Conservation (phyloP, 1,140 invertebrate genomes). For the Drosophila arizonae region DNA sequence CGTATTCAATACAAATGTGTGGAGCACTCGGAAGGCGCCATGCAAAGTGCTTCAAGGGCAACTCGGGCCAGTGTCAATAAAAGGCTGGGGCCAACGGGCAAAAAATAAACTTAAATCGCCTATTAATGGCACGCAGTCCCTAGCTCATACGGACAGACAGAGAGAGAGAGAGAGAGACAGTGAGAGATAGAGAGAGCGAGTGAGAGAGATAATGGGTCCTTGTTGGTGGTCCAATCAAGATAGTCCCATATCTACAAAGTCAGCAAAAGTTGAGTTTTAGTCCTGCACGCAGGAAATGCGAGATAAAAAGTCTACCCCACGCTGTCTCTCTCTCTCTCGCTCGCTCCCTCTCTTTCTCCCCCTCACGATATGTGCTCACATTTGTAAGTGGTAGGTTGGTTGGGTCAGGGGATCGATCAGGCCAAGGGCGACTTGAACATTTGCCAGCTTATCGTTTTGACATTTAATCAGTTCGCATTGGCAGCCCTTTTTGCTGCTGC, state of each 20-base stretch:
- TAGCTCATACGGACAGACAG: too few relatives aligned
- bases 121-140: slow-evolving; percentile 58
- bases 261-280: slow-evolving; percentile 67
- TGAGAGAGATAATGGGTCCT: not conserved
- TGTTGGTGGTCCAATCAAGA: slow-evolving; percentile 31
- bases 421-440: not conserved
- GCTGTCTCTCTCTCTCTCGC: not conserved
- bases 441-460: slow-evolving; percentile 48
- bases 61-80: slow-evolving; percentile 60
- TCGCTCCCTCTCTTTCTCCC: slow-evolving; percentile 4
- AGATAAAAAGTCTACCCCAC: slow-evolving; percentile 33
- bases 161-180: not conserved
- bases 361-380: not conserved
- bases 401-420: too few relatives aligned
- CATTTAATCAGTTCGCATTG: slow-evolving; percentile 50
- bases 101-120: slow-evolving; percentile 78
- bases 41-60: slow-evolving; percentile 9
- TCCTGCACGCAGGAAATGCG: slow-evolving; percentile 38
- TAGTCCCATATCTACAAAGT: slow-evolving; percentile 49
- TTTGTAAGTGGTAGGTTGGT: not conserved
- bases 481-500: slow-evolving; percentile 19
- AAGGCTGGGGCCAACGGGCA: slow-evolving; percentile 61
- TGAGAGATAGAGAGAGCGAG: too few relatives aligned
- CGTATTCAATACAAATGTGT: slow-evolving; percentile 29
- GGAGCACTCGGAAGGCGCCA: slow-evolving; percentile 27